Evolutionary conservation across 1,140 invertebrate species (phyloP).

Genomic region (Drosophila pandora): DNA sequence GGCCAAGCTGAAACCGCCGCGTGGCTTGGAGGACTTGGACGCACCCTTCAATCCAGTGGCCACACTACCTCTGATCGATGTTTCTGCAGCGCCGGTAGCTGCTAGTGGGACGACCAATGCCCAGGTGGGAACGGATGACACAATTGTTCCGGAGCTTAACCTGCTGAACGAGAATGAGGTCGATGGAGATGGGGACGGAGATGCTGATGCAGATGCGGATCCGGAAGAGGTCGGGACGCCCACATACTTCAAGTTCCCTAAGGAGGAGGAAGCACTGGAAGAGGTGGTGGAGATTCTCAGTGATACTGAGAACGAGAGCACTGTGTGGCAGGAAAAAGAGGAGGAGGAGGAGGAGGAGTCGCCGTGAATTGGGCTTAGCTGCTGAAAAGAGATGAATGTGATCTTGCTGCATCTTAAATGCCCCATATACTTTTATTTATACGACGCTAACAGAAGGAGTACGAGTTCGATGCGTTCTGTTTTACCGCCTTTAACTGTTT

Average conservation of each 20-base stretch:
- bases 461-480: constrained; percentile 39
- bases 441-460: constrained; percentile 31
- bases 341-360: constrained; percentile 48
- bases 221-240: constrained; percentile 13
- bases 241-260: constrained; percentile 41
- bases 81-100: constrained; percentile 44
- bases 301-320: constrained; percentile 76
- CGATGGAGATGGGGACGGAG: constrained; percentile 25
- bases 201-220: constrained; percentile 13
- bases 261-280: constrained; percentile 50
- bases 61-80: constrained; percentile 72
- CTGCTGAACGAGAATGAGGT: constrained; percentile 44
- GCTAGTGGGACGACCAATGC: constrained; percentile 37
- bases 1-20: constrained; percentile 90
- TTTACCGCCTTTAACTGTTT: constrained; percentile 65
- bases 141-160: constrained; percentile 50
- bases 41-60: constrained; percentile 86
- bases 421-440: constrained; percentile 60
- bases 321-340: constrained; percentile 68
- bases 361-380: constrained; percentile 10
- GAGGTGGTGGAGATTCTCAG: constrained; percentile 66
- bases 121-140: constrained; percentile 63
- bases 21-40: constrained; percentile 88
- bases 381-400: constrained; percentile 3
- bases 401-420: constrained; percentile 18